phyloP scores from a whole-genome alignment of 2,113 vertebrate species.

The Pogona vitticeps region DNA sequence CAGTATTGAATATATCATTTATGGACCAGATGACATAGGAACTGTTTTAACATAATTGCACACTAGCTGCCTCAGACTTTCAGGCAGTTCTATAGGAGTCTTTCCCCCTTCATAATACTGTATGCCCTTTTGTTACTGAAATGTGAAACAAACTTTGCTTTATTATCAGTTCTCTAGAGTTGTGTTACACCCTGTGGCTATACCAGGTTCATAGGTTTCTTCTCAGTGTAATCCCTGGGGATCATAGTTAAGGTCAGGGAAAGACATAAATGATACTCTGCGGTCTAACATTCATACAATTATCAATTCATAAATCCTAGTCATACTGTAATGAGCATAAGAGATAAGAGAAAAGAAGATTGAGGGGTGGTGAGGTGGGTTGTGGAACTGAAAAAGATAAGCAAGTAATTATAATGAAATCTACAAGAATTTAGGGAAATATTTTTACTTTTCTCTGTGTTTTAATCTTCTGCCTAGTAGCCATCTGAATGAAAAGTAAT shows the following conservation, averaged over 20 bases:
- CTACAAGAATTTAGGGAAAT: conserved; percentile 46
- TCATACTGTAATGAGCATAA: conserved; percentile 63
- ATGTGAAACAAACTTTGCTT: conserved; percentile 58
- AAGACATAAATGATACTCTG: conserved; percentile 72
- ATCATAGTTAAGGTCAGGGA: conserved; percentile 67
- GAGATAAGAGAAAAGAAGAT: conserved; percentile 57
- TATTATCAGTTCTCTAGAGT: conserved; percentile 52
- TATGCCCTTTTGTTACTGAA: conserved; percentile 49
- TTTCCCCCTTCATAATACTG: not conserved
- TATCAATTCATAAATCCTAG: conserved; percentile 77
- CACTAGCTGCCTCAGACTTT: conserved; percentile 12
- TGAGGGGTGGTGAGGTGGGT: conserved; percentile 13
- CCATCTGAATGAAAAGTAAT: not conserved
- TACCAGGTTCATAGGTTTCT: conserved; percentile 67
- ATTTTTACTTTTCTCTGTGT: conserved; percentile 50
- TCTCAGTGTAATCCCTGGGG: conserved; percentile 65
- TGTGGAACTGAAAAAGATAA: conserved; percentile 20
- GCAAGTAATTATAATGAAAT: conserved; percentile 19
- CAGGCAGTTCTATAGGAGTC: conserved; percentile 16
- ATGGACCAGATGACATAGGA: not conserved
- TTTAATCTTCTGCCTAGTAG: not conserved
- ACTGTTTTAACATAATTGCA: conserved; percentile 48
- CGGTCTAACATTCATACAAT: conserved; percentile 69
- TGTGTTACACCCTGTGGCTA: conserved; percentile 56
- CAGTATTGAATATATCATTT: conserved; percentile 50